Evolutionary conservation across 2,113 vertebrate species (phyloP), one percentile per base, ranked within the genome.

Genomic region (Himantopus leucocephalus): DNA sequence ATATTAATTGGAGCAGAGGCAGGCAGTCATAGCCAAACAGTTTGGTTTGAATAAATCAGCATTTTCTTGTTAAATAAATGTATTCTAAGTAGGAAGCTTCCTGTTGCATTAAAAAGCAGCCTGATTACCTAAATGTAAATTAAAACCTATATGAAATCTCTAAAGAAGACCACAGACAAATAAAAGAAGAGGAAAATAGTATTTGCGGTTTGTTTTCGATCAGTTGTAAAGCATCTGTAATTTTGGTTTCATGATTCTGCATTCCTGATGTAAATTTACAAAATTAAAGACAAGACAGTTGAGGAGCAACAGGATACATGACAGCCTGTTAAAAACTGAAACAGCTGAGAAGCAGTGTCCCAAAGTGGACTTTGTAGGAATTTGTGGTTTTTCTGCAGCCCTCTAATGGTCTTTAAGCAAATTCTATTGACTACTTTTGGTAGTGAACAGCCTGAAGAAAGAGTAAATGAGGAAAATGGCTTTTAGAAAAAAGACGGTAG

Each of bases 1-100:
- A 80, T 96, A 95, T 95, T 96, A 93, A 83, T 92, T 86, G 55
- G 10, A 90, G 27, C 18, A 56, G 74, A 92, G 52, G 30, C 63
- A 92, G 50, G 8, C 43, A 78, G 60, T n/a, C 41, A 50, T n/a
- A 75, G 60, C 43, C 47, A 58, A 92, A 58, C 8, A 34, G 20
- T 68, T 91, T 91, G 32, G 27, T 74, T 76, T 27, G 52, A 82
- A 95, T 75, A 85, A 85, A 93, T 77, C 29, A 76, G 34, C 9
- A 32, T 89, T 85, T 94, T 87, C 74, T 66, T 55, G 10, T 59
- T 30, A 75, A 85, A 88, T 72, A 88, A 77, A 77, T 78, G 6
- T 64, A 50, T 82, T 85, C 20, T 16, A 70, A 68, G 15, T 10
- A 66, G 58, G 30, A 83, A 80, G 48, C 5, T 86, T 86, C 91